These are phyloP conservation scores for Maniola hyperantus DNA, from an alignment of 2,888 invertebrate genomes.

Conservation along the genomic window DNA sequence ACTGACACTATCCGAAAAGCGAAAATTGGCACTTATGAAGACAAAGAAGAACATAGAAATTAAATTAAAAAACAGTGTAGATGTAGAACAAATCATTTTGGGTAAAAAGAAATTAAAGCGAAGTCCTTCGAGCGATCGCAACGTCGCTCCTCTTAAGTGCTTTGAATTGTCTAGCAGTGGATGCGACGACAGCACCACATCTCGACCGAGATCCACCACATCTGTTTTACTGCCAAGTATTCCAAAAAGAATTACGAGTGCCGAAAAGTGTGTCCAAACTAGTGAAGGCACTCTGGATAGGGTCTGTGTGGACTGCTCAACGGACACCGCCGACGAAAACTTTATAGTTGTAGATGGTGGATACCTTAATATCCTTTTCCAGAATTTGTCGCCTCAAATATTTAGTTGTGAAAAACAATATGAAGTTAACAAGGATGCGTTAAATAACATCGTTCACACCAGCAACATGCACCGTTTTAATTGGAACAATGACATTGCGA, in stretches of 20 bases:
- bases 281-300: conserved; percentile 50
- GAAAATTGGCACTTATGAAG: conserved; percentile 71
- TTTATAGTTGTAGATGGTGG: conserved; percentile 70
- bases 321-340: conserved; percentile 60
- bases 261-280: conserved; percentile 71
- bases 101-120: conserved; percentile 70
- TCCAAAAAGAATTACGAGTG: conserved; percentile 46
- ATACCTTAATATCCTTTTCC: conserved; percentile 72
- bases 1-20: conserved; percentile 68
- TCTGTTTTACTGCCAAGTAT: conserved; percentile 32
- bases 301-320: conserved; percentile 43
- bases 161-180: conserved; percentile 75
- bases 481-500: conserved; percentile 50
- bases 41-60: conserved; percentile 74
- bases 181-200: conserved; percentile 62
- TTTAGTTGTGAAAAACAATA: conserved; percentile 72
- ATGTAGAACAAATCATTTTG: conserved; percentile 65
- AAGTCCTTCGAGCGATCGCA: conserved; percentile 53
- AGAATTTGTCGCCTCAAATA: conserved; percentile 68
- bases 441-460: conserved; percentile 65
- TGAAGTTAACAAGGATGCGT: conserved; percentile 73
- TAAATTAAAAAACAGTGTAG: conserved; percentile 63
- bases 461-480: conserved; percentile 52
- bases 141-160: conserved; percentile 67
- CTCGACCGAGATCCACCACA: conserved; percentile 38